These are phyloP conservation scores for Threskiornis aethiopicus DNA, from an alignment of 2,797 vertebrate species.

Conservation along the genomic window DNA sequence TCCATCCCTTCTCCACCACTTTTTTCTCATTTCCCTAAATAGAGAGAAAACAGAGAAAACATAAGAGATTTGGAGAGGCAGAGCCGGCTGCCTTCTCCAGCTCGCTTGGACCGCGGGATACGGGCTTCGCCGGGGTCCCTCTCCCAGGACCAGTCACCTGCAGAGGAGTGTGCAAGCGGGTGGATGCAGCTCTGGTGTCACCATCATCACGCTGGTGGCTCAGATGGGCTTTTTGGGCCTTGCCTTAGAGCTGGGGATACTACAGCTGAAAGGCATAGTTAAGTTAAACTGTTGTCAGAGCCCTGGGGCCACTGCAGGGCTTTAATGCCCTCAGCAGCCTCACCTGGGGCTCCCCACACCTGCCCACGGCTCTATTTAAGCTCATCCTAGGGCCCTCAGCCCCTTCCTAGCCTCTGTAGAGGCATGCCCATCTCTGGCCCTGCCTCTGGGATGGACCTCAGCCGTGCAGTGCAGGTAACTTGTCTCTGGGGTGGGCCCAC, in stretches of 20 bases:
- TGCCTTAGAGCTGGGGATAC: background rate
- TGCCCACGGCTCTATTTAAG: background rate
- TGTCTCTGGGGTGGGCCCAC: background rate
- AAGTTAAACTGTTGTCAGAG: background rate
- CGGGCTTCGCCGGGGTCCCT: accelerated
- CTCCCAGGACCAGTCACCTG: background rate
- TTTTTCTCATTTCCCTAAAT: background rate
- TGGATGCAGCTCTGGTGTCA: background rate
- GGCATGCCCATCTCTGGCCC: background rate
- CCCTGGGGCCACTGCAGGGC: background rate
- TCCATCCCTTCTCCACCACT: background rate
- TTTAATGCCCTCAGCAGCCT: background rate
- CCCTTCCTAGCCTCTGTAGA: accelerated
- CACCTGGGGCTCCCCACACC: background rate
- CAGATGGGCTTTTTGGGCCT: background rate
- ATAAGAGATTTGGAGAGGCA: background rate
- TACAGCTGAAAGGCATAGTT: accelerated
- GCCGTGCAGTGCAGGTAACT: background rate
- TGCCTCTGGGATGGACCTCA: background rate
- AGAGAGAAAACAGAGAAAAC: background rate
- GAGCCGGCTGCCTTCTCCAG: background rate
- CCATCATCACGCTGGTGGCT: accelerated
- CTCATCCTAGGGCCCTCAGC: background rate
- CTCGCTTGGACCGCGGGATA: accelerated
- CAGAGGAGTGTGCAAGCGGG: accelerated